These are phyloP conservation scores for Poeciliopsis prolifica DNA, from an alignment of 2,113 vertebrate genomes.

Conservation along the genomic window DNA sequence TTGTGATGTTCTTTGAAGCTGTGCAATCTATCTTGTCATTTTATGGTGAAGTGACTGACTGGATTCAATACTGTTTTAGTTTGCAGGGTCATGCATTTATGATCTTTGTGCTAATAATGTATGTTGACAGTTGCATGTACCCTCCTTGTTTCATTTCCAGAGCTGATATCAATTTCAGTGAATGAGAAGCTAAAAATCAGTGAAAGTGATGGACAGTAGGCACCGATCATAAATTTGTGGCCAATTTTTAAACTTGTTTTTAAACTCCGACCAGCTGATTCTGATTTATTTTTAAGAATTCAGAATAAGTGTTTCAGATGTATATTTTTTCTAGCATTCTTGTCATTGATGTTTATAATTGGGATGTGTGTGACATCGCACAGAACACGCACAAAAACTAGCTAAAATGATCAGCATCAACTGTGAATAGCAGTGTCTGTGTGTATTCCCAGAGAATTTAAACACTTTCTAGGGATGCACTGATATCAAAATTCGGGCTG, in stretches of 20 bases:
- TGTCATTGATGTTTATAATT: no score
- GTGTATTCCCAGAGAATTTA: background rate
- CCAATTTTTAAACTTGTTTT: background rate
- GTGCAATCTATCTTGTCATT: background rate
- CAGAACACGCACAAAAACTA: no score
- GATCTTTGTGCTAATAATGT: background rate
- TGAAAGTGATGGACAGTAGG: no score
- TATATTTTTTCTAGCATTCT: background rate
- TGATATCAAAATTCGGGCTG: no score
- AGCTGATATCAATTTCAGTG: background rate
- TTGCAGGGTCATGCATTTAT: background rate
- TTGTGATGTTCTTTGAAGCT: background rate
- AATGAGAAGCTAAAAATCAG: no score
- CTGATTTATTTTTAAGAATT: background rate
- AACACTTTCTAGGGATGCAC: no score
- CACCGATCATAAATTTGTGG: no score
- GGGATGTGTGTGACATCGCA: no score
- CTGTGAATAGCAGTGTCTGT: background rate
- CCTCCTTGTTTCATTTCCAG: background rate
- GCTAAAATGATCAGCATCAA: background rate
- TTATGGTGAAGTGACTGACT: background rate
- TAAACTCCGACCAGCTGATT: background rate
- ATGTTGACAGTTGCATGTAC: background rate
- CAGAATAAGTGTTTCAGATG: background rate
- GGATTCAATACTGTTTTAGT: background rate